A percentile compares a stretch with the other conserved stretches of the same genome.
These are phyloP conservation scores for Drosophila suboccidentalis DNA, from an alignment of 2,888 invertebrate genomes.

Conservation along the genomic window DNA sequence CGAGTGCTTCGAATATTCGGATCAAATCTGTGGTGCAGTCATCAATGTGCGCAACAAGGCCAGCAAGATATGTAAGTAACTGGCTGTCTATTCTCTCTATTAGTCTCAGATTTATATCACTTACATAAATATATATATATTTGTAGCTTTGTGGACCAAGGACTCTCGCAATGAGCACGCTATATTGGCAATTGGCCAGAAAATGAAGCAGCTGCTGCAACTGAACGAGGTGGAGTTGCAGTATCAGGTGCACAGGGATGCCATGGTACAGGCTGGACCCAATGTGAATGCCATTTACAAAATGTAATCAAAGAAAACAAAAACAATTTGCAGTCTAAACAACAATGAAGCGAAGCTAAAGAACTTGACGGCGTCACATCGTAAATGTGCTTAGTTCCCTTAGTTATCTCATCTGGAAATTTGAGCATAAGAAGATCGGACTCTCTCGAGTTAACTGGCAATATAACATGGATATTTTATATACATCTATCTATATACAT, in stretches of 20 bases:
- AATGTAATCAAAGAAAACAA: slow-evolving; percentile 32
- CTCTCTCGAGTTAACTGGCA: slow-evolving; percentile 10
- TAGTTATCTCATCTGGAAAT: slow-evolving; percentile 17
- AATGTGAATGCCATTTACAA: slow-evolving; percentile 87
- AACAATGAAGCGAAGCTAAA: slow-evolving; percentile 1
- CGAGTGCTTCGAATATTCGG: slow-evolving; percentile 96
- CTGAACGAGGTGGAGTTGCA: slow-evolving; percentile 87
- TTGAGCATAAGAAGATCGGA: slow-evolving; percentile 51
- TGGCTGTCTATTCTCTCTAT: too few relatives aligned
- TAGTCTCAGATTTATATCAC: neutral
- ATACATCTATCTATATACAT: neutral
- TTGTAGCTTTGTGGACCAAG: slow-evolving; percentile 93
- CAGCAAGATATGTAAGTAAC: slow-evolving; percentile 93
- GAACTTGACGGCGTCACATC: slow-evolving; percentile 17
- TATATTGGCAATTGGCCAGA: slow-evolving; percentile 93
- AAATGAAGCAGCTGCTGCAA: slow-evolving; percentile 93
- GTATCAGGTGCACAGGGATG: slow-evolving; percentile 93
- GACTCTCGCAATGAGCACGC: slow-evolving; percentile 91
- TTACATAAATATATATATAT: neutral
- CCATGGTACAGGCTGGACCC: slow-evolving; percentile 92
- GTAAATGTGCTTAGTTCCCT: slow-evolving; percentile 48
- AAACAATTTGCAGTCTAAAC: slow-evolving; percentile 1
- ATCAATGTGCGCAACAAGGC: slow-evolving; percentile 96
- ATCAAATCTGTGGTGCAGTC: slow-evolving; percentile 97
- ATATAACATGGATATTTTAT: slow-evolving; percentile 18